Conservation (phyloP, 2,113 vertebrate species). For the Varanus salvator region DNA sequence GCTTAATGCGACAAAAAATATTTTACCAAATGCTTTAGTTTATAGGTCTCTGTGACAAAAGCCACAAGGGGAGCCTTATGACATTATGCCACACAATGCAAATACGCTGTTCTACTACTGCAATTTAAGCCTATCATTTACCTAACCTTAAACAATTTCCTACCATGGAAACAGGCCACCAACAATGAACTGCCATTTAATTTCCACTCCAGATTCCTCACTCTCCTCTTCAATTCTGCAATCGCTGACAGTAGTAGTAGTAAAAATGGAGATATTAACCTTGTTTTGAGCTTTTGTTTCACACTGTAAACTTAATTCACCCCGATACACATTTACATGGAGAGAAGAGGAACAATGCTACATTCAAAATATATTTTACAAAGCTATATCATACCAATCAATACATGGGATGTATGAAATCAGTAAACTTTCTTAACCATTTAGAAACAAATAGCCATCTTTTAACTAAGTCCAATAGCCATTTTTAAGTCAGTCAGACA, state of each 20-base stretch:
- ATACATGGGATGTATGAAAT: neutral
- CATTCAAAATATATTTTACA: neutral
- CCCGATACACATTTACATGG: neutral
- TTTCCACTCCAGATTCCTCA: neutral
- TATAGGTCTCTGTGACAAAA: neutral
- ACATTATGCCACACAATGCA: neutral
- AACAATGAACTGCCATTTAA: neutral
- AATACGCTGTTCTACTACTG: neutral
- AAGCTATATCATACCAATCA: neutral
- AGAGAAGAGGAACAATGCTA: neutral
- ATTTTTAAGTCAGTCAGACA: too few species aligned
- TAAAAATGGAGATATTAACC: neutral
- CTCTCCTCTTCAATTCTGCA: too few species aligned
- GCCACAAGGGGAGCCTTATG: neutral
- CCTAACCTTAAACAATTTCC: neutral
- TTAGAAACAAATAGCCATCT: neutral
- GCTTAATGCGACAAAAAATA: neutral
- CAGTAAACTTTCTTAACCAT: constrained; percentile 1
- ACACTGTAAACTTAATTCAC: neutral
- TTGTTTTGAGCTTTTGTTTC: neutral
- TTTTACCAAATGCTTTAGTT: neutral
- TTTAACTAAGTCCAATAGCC: neutral
- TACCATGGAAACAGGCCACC: neutral
- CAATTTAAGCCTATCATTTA: neutral
- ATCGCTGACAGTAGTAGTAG: too few species aligned